Evolutionary conservation across 2,888 invertebrate genomes (phyloP).

Genomic region (Himalopsyche tibetana): DNA sequence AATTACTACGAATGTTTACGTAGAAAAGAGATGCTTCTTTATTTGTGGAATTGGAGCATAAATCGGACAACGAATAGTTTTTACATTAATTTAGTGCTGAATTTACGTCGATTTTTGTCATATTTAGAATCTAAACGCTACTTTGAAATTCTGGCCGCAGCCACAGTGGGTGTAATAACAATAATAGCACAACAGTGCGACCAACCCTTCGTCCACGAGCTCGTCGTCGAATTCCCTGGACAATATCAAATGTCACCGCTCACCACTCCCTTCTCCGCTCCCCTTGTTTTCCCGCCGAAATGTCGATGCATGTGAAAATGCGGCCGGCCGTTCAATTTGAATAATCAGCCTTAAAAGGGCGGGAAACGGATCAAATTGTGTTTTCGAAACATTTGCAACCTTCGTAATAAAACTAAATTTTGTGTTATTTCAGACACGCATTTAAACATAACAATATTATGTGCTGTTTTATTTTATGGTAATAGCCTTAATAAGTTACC

Average conservation of each 20-base stretch:
- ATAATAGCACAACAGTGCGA: neutral
- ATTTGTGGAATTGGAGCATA: too few species aligned
- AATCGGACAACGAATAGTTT: too few species aligned
- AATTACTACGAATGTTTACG: too few species aligned
- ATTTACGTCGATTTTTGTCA: neutral
- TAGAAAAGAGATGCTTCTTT: too few species aligned
- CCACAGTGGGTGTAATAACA: neutral
- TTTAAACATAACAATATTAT: too few species aligned
- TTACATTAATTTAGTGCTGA: too few species aligned
- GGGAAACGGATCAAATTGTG: conserved; percentile 17
- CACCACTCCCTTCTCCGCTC: conserved; percentile 37
- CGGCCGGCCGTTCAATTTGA: conserved; percentile 56
- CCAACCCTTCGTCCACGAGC: conserved; percentile 32
- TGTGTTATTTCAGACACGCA: too few species aligned
- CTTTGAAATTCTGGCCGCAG: neutral
- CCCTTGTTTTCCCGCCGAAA: conserved; percentile 50
- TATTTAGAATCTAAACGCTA: conserved; percentile 8
- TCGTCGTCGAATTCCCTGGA: conserved; percentile 47
- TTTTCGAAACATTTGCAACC: conserved; percentile 12
- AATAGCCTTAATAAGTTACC: too few species aligned
- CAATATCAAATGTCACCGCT: conserved; percentile 64
- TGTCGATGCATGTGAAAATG: conserved; percentile 59
- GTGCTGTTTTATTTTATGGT: too few species aligned
- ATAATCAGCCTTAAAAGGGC: conserved; percentile 49
- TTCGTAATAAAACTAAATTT: neutral